A percentile compares a stretch with the other conserved stretches of the same genome.
Conservation (phyloP, 2,113 vertebrate genomes). For the Trichomycterus rosablanca region DNA sequence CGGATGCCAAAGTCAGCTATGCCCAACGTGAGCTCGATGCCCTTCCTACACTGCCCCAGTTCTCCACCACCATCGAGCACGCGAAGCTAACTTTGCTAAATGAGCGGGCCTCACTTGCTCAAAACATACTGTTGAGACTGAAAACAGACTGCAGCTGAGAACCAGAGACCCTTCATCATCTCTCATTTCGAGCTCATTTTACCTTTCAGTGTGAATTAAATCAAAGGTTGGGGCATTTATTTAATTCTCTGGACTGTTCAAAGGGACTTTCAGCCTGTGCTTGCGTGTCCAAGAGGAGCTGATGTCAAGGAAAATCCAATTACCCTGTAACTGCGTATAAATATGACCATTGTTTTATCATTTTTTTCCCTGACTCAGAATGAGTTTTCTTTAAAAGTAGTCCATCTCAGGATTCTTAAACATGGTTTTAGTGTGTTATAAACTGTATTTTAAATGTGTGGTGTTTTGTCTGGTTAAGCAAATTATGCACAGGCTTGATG, state of each 20-base stretch:
- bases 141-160: background rate
- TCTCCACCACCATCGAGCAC: constrained; percentile 76
- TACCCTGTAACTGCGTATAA: constrained; percentile 4
- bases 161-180: background rate
- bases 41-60: constrained; percentile 76
- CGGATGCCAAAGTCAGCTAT: constrained; percentile 45
- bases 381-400: background rate
- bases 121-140: constrained; percentile 61
- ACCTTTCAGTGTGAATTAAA: background rate
- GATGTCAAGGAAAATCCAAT: constrained; percentile 4
- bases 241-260: background rate
- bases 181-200: background rate
- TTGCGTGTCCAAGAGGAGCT: background rate
- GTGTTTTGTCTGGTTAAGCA: constrained; percentile 4
- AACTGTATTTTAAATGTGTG: constrained; percentile 15
- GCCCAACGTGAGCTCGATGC: constrained; percentile 54
- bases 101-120: constrained; percentile 65
- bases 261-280: background rate
- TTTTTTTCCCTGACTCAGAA: constrained; percentile 4
- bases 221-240: background rate
- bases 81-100: constrained; percentile 69
- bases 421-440: constrained; percentile 2
- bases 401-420: constrained; percentile 7
- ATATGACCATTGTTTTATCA: constrained; percentile 18
- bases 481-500: constrained; percentile 7